Evolutionary conservation across 2,113 vertebrate species (phyloP).

Genomic region (Macroglossus sobrinus): DNA sequence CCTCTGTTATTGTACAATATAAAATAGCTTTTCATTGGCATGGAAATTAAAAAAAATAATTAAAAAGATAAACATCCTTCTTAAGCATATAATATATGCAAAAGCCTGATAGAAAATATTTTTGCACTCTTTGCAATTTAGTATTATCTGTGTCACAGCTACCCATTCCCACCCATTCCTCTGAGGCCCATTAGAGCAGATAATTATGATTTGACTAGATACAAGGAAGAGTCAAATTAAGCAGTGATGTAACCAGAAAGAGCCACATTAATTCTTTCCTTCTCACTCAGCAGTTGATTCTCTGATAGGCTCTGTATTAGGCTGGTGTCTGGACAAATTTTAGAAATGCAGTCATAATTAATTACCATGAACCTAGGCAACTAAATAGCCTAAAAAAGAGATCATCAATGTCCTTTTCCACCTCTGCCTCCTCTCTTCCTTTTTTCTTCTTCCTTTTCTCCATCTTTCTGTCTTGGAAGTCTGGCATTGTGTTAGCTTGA

Average conservation of each 20-base stretch:
- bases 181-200: slow-evolving; percentile 36
- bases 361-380: background rate
- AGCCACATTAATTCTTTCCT: background rate
- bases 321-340: background rate
- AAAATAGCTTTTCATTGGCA: background rate
- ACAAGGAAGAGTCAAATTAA: slow-evolving; percentile 33
- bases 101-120: slow-evolving; percentile 2
- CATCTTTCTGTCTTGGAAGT: background rate
- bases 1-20: background rate
- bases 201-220: slow-evolving; percentile 46
- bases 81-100: background rate
- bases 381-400: background rate
- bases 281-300: slow-evolving; percentile 26
- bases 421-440: background rate
- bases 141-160: background rate
- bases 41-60: slow-evolving; percentile 9
- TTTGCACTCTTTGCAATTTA: background rate
- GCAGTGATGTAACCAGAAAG: background rate
- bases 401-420: background rate
- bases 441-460: background rate
- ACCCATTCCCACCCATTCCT: slow-evolving; percentile 5
- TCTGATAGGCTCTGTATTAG: slow-evolving; percentile 29
- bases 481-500: background rate
- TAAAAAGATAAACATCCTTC: slow-evolving; percentile 47
- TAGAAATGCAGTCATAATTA: background rate